Conservation (phyloP, 2,113 vertebrate species). For the Baryphthengus martii region DNA sequence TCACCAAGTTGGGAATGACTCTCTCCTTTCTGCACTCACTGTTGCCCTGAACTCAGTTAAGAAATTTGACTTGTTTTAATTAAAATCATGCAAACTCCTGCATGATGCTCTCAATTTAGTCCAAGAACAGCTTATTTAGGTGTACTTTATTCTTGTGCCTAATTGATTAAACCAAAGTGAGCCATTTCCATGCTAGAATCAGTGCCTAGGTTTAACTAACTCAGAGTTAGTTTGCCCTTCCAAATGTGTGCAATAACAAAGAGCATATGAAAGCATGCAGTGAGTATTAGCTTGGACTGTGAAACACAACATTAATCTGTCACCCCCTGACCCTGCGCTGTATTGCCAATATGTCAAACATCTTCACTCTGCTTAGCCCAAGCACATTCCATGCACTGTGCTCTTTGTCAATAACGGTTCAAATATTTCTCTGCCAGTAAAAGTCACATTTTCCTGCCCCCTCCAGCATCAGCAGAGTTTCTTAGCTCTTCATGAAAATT, state of each 20-base stretch:
- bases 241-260: background rate
- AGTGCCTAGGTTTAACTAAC: background rate
- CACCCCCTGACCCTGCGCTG: conserved; percentile 26
- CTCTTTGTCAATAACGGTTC: conserved; percentile 53
- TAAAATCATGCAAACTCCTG: background rate
- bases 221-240: background rate
- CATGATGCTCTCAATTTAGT: background rate
- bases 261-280: background rate
- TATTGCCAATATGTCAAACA: conserved; percentile 64
- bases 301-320: conserved; percentile 59
- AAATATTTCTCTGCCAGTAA: conserved; percentile 22
- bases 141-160: background rate
- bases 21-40: background rate
- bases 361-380: conserved; percentile 48
- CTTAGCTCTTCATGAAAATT: conserved; percentile 55
- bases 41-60: background rate
- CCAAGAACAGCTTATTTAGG: background rate
- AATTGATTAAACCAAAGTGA: background rate
- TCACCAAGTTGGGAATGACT: background rate
- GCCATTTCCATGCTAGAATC: background rate
- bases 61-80: background rate
- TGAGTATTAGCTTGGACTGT: conserved; percentile 1
- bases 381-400: conserved; percentile 28
- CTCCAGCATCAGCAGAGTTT: conserved; percentile 45
- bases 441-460: conserved; percentile 42